A percentile compares a stretch with the other conserved stretches of the same genome.
Conservation (phyloP, 2,797 vertebrate genomes). For the Amphiprion clarkii region DNA sequence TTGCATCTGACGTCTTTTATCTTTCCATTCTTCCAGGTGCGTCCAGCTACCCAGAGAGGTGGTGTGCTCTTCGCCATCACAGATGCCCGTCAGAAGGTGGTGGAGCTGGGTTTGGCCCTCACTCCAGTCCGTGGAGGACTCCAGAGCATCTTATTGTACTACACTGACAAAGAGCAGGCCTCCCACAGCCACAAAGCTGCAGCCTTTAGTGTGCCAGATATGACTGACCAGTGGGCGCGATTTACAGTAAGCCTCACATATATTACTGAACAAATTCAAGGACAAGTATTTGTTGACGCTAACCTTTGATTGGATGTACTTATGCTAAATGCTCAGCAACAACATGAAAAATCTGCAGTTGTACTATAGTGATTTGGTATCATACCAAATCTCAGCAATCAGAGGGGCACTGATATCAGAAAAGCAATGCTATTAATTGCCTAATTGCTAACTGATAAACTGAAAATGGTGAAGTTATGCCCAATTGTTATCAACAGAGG, state of each 20-base stretch:
- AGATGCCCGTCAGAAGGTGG: conserved; percentile 89
- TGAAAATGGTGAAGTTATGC: no score
- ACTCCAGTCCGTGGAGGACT: conserved; percentile 82
- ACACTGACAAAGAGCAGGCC: conserved; percentile 85
- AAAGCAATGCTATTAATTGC: no score
- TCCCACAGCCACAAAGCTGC: conserved; percentile 88
- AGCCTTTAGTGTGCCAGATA: conserved; percentile 88
- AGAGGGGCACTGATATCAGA: no score
- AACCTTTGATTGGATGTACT: not conserved
- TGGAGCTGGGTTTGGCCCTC: conserved; percentile 91
- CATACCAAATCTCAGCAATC: no score
- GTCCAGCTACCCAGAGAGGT: conserved; percentile 83
- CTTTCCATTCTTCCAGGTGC: conserved; percentile 54
- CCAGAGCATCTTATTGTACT: conserved; percentile 90
- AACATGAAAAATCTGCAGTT: no score
- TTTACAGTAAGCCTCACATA: conserved; percentile 80
- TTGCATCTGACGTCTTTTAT: accelerated
- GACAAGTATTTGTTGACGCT: not conserved
- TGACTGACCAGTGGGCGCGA: conserved; percentile 91
- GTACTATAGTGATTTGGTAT: no score
- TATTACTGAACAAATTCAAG: no score
- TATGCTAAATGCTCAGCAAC: not conserved
- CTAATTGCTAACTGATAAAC: no score
- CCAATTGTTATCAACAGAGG: no score
- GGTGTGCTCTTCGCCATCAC: conserved; percentile 93